Percentiles rank a stretch among this genome's conserved stretches.
Conservation (phyloP, 2,113 vertebrate genomes). For the Callipepla squamata region DNA sequence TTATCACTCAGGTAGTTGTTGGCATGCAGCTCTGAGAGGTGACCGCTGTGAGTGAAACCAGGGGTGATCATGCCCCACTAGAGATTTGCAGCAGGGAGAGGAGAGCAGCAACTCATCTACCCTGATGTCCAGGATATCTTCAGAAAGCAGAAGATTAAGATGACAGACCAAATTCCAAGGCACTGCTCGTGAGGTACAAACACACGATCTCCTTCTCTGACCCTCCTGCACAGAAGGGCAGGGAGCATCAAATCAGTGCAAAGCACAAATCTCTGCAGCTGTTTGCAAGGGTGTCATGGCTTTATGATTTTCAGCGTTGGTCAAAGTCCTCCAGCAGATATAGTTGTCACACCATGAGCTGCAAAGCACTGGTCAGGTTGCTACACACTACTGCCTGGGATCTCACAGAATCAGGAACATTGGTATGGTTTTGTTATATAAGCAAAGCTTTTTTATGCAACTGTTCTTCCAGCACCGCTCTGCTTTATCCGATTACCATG, state of each 20-base stretch:
- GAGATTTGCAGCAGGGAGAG: neutral
- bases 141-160: neutral
- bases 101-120: neutral
- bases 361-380: neutral
- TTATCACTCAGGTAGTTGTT: neutral
- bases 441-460: neutral
- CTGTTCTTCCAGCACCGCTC: neutral
- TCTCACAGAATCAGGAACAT: neutral
- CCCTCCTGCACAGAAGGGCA: neutral
- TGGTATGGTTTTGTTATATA: neutral
- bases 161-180: fast-evolving
- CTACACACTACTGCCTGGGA: neutral
- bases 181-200: neutral
- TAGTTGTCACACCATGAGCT: neutral
- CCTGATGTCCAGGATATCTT: neutral
- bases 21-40: neutral
- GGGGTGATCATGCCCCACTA: fast-evolving
- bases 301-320: too few relatives aligned
- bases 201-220: fast-evolving
- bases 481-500: conserved; percentile 40
- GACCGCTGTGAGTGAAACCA: neutral
- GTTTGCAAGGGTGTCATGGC: neutral
- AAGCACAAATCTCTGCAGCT: neutral
- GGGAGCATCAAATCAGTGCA: fast-evolving
- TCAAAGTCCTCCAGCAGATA: neutral